Evolutionary conservation across 53 echinoderm and acorn worm species (phyloP).

Genomic region (Mesocentrotus franciscanus): DNA sequence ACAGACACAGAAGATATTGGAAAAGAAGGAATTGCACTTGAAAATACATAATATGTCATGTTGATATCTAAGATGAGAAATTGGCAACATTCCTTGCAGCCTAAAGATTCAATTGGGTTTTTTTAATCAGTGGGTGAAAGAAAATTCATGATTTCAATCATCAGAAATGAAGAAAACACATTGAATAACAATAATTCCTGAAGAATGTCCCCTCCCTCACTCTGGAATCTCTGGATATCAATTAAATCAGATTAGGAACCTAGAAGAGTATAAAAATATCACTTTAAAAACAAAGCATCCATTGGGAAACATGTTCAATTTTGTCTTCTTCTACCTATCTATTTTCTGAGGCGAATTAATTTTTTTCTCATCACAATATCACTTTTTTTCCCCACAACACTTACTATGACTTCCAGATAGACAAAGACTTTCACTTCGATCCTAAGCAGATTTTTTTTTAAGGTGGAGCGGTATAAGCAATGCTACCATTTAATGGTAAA

Average conservation of each 20-base stretch:
- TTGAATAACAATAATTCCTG: background rate
- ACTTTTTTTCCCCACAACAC: no score
- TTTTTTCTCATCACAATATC: background rate
- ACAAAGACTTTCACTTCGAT: no score
- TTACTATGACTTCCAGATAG: no score
- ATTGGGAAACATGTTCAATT: background rate
- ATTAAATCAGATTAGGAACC: background rate
- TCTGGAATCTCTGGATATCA: background rate
- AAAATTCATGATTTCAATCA: background rate
- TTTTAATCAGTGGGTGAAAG: background rate
- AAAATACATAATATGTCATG: background rate
- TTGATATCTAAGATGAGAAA: background rate
- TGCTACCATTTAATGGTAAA: no score
- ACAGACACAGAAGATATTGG: background rate
- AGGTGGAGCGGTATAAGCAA: no score
- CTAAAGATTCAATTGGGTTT: background rate
- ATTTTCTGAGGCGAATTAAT: background rate
- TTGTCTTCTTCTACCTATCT: background rate
- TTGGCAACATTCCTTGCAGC: background rate
- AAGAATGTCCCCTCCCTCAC: background rate
- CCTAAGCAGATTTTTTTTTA: no score
- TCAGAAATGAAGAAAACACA: background rate
- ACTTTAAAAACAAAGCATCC: background rate
- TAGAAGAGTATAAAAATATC: background rate
- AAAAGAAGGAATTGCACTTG: background rate